phyloP scores from a whole-genome alignment of 2,888 invertebrate species.

The Linnaemya vulpina region DNA sequence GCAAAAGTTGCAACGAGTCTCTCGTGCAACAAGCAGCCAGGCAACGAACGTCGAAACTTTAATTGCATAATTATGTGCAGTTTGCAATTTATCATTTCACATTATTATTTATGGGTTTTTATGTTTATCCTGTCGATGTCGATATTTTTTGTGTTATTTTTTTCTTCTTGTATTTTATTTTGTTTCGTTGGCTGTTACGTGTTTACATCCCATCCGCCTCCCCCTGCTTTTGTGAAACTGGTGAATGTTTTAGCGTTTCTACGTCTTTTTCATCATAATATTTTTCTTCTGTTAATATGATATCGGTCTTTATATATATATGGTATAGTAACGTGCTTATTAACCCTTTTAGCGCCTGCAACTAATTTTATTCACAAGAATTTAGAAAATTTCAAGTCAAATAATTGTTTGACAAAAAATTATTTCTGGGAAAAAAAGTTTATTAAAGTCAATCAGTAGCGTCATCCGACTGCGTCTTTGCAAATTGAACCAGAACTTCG shows the following conservation, averaged over 20 bases:
- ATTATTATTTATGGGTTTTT: slow-evolving; percentile 78
- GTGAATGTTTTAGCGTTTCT: slow-evolving; percentile 14
- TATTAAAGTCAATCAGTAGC: too few relatives aligned
- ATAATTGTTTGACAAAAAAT: too few relatives aligned
- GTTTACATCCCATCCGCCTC: slow-evolving; percentile 33
- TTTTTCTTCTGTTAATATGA: slow-evolving; percentile 7
- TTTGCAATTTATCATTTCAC: slow-evolving; percentile 83
- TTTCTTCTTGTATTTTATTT: too few relatives aligned
- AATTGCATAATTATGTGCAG: slow-evolving; percentile 83
- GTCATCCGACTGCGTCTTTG: too few relatives aligned
- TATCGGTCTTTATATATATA: neutral
- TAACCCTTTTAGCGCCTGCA: slow-evolving; percentile 20
- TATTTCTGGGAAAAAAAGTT: too few relatives aligned
- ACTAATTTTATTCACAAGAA: too few relatives aligned
- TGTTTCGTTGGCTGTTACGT: neutral
- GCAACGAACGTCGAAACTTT: slow-evolving; percentile 82
- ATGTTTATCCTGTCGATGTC: slow-evolving; percentile 70
- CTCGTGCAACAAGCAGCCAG: slow-evolving; percentile 55
- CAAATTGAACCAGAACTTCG: too few relatives aligned
- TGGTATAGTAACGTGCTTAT: slow-evolving; percentile 18
- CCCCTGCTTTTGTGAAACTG: slow-evolving; percentile 5
- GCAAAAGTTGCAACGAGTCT: slow-evolving; percentile 35
- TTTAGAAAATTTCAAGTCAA: too few relatives aligned
- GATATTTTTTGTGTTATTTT: slow-evolving; percentile 36
- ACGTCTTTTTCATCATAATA: slow-evolving; percentile 20